Percentiles rank a stretch among this genome's conserved stretches.
These are phyloP conservation scores for Phenganax stokvisi DNA, from an alignment of 92 coral and sea anemone species.

Conservation along the genomic window DNA sequence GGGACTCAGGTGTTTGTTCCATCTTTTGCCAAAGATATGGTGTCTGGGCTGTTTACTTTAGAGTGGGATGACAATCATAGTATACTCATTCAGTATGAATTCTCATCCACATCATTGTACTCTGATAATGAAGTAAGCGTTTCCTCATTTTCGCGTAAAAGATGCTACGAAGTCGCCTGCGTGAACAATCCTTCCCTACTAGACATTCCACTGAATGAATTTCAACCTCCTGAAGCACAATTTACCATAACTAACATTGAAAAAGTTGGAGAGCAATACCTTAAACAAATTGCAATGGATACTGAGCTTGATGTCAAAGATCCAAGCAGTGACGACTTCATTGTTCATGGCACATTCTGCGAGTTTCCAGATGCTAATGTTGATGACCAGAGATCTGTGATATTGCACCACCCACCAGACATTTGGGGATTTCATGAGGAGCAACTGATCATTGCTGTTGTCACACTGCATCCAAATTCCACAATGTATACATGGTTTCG, in stretches of 20 bases:
- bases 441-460: slow-evolving; percentile 28
- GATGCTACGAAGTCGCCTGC: slow-evolving; percentile 29
- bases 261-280: slow-evolving; percentile 36
- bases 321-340: neutral
- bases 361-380: slow-evolving; percentile 9
- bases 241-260: slow-evolving; percentile 30
- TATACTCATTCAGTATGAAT: slow-evolving; percentile 25
- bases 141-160: slow-evolving; percentile 36
- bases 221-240: slow-evolving; percentile 35
- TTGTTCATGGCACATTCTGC: slow-evolving; percentile 3
- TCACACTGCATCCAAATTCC: slow-evolving; percentile 17
- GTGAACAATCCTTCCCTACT: slow-evolving; percentile 5
- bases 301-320: neutral
- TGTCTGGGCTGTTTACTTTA: neutral
- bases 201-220: slow-evolving; percentile 18
- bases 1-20: slow-evolving; percentile 9
- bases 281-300: slow-evolving; percentile 23
- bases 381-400: slow-evolving; percentile 4
- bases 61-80: slow-evolving; percentile 16
- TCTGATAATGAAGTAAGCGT: slow-evolving; percentile 18
- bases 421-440: slow-evolving; percentile 37
- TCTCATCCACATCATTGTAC: slow-evolving; percentile 11
- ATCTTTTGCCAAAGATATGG: neutral
- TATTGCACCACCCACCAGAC: slow-evolving; percentile 33
- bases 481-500: slow-evolving; percentile 29